Evolutionary conservation across 2,113 vertebrate genomes (phyloP), one percentile per base, ranked within the genome.

Genomic region (Manacus vitellinus): DNA sequence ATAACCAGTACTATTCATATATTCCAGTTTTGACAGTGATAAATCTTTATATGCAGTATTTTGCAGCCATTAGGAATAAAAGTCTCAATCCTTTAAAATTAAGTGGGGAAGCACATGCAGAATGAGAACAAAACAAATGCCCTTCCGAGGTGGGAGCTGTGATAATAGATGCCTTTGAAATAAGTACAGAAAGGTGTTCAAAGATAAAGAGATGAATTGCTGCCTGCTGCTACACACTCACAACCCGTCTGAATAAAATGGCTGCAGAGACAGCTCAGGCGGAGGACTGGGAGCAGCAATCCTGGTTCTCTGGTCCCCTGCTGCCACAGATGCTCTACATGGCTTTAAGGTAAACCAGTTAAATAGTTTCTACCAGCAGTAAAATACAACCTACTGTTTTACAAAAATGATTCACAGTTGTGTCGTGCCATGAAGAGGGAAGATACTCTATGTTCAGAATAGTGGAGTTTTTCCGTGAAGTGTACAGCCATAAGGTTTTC

Each of bases 231-330:
- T 88, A 49, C 1, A 0, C 43, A 39, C 28, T 85, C 5, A 0
- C 63, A 88, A 81, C 73, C 65, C 68, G 49, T 52, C 65, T 91
- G 58, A 70, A 47, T 81, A 71, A 93, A 90, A 94, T 95, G 94
- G 93, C 92, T 95, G 89, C 89, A 68, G 62, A 82, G 33, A 7
- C 20, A 85, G 85, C 55, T 51, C 14, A 6, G 25, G 55, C 10
- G 2, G 47, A 83, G 55, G 33, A 28, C 23, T 25, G 59, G 30
- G 46, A 93, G 35, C n/a, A n/a, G 33, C 22, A 90, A 39, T 80
- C 30, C 10, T 0, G 0, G 6, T 83, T 70, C 28, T 85, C 9
- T 71, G 37, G 54, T 85, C 22, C 14, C 14, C 54, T 76, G 55
- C 59, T 81, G 75, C 33, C 54, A 23, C 39, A 80, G 51, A 71